Conservation (phyloP, 2,888 invertebrate species). For the Pocota personata region DNA sequence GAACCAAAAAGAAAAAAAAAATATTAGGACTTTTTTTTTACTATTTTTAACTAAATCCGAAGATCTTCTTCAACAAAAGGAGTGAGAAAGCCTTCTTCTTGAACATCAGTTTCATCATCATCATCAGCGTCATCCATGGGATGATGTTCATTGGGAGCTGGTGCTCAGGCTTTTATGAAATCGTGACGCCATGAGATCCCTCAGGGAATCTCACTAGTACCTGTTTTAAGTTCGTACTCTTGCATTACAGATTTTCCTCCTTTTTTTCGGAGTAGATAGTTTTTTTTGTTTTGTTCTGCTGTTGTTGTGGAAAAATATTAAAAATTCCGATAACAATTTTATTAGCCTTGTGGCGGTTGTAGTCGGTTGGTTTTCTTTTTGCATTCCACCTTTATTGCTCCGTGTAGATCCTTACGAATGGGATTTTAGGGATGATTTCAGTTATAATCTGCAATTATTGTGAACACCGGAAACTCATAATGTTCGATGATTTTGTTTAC, state of each 20-base stretch:
- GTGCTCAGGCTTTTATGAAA: constrained; percentile 72
- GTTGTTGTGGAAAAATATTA: constrained; percentile 51
- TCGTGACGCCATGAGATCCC: constrained; percentile 76
- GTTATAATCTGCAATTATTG: constrained; percentile 63
- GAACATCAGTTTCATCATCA: constrained; percentile 51
- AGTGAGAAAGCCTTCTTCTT: constrained; percentile 38
- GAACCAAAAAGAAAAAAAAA: constrained; percentile 36
- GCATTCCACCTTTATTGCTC: constrained; percentile 54
- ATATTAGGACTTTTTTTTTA: constrained; percentile 13
- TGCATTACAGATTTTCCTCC: constrained; percentile 46
- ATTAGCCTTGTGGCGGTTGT: constrained; percentile 66
- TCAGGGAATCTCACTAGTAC: constrained; percentile 72
- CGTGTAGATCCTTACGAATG: constrained; percentile 65
- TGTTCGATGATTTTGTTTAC: constrained; percentile 46
- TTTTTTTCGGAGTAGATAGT: constrained; percentile 3
- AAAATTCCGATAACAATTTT: constrained; percentile 73
- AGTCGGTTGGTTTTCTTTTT: constrained; percentile 34
- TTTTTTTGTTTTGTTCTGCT: neutral
- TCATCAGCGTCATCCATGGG: constrained; percentile 22
- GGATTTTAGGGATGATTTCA: constrained; percentile 60
- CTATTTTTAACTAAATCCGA: constrained; percentile 36
- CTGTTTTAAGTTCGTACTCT: constrained; percentile 55
- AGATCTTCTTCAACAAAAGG: constrained; percentile 36
- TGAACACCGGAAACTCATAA: constrained; percentile 57
- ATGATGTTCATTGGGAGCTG: constrained; percentile 49